Evolutionary conservation across 2,797 vertebrate species (phyloP).

Genomic region (Eospalax fontanierii): DNA sequence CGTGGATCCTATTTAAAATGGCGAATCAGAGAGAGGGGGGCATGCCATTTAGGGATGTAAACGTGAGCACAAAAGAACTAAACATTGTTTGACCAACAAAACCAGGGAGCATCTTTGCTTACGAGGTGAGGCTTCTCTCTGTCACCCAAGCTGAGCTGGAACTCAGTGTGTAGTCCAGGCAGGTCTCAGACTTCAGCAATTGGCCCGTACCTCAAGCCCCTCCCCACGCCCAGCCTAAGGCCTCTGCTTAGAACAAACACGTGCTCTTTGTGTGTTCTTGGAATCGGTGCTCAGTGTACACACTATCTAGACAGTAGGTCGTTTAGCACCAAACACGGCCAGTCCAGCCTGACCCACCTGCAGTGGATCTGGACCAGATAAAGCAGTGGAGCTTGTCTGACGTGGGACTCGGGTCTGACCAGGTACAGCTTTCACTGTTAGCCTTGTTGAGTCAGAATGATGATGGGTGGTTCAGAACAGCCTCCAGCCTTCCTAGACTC

Average conservation of each 20-base stretch:
- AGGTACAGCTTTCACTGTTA: background rate
- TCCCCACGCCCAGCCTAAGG: background rate
- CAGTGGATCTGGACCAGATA: background rate
- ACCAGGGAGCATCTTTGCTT: background rate
- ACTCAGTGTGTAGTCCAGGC: background rate
- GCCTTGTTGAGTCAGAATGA: background rate
- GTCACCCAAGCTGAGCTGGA: background rate
- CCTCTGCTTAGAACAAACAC: background rate
- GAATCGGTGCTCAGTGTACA: background rate
- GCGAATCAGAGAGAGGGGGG: background rate
- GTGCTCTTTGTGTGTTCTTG: background rate
- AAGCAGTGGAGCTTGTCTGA: background rate
- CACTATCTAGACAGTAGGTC: background rate
- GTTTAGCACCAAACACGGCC: background rate
- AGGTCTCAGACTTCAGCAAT: background rate
- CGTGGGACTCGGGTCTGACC: background rate
- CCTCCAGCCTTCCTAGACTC: background rate
- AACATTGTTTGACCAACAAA: conserved; percentile 17
- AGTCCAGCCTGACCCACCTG: background rate
- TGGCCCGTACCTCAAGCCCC: background rate
- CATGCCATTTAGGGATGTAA: background rate
- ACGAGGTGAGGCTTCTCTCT: background rate
- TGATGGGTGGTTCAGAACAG: fast-evolving
- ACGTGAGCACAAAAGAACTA: conserved; percentile 7
- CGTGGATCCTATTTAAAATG: background rate